Evolutionary conservation across 1,140 invertebrate species (phyloP).

Genomic region (Chironomus tepperi): DNA sequence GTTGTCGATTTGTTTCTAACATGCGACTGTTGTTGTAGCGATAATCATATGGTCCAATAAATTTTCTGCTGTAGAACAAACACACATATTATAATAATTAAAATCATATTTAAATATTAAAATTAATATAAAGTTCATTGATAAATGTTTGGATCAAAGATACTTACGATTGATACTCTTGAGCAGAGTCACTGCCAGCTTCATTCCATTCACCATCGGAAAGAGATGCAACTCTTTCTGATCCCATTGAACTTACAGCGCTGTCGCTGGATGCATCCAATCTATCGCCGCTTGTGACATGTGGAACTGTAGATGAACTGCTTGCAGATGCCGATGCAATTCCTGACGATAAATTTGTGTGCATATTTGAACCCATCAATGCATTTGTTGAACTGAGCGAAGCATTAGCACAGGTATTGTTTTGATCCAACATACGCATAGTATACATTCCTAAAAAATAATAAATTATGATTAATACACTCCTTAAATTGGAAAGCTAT

Average conservation of each 20-base stretch:
- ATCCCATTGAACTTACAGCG: constrained; percentile 85
- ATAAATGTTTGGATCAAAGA: constrained; percentile 25
- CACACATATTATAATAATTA: no score
- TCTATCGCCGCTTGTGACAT: constrained; percentile 46
- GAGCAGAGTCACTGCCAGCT: constrained; percentile 71
- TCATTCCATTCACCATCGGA: constrained; percentile 86
- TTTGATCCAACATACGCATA: constrained; percentile 70
- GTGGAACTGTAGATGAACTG: constrained; percentile 27
- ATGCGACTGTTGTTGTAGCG: constrained; percentile 45
- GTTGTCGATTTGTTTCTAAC: constrained; percentile 40
- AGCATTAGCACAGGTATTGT: constrained; percentile 41
- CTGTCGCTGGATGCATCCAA: constrained; percentile 68
- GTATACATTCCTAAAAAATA: constrained; percentile 65
- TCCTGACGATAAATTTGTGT: not conserved
- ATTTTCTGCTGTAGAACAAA: constrained; percentile 52
- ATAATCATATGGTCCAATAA: constrained; percentile 66
- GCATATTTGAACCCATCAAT: not conserved
- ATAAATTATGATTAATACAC: not conserved
- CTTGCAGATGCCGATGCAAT: constrained; percentile 15
- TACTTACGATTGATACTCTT: constrained; percentile 46
- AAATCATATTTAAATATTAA: constrained; percentile 28
- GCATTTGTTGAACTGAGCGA: constrained; percentile 31
- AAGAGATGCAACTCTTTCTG: constrained; percentile 74
- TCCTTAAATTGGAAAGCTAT: not conserved
- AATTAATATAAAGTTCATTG: constrained; percentile 25